Conservation (phyloP, 2,113 vertebrate genomes). For the Centrocercus urophasianus region DNA sequence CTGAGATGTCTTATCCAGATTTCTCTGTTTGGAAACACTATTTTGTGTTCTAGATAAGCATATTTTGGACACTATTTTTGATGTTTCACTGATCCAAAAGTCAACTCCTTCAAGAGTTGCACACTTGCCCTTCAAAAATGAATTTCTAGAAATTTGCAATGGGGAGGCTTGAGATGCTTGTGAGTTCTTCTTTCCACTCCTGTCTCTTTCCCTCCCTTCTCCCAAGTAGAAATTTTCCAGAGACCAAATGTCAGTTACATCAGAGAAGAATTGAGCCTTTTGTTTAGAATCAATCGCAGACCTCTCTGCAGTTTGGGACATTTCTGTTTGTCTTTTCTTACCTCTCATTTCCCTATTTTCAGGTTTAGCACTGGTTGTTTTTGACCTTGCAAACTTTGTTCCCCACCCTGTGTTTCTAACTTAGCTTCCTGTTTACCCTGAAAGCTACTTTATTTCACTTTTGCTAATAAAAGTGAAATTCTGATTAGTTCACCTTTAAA, state of each 20-base stretch:
- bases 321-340: neutral
- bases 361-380: neutral
- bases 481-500: neutral
- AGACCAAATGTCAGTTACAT: neutral
- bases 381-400: conserved; percentile 5
- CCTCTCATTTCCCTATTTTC: conserved; percentile 27
- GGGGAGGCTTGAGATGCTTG: neutral
- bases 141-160: neutral
- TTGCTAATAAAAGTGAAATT: neutral
- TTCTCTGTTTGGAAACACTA: neutral
- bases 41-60: neutral
- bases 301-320: neutral
- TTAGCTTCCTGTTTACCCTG: conserved; percentile 9
- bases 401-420: neutral
- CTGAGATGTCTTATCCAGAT: neutral
- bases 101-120: neutral
- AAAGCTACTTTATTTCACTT: neutral
- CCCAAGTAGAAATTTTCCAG: neutral
- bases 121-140: neutral
- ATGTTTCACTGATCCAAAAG: accelerated
- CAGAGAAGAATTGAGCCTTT: neutral
- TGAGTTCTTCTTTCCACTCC: accelerated
- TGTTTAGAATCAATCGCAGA: neutral
- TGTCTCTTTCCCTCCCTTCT: neutral
- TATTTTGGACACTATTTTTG: neutral